Evolutionary conservation across 2,113 vertebrate genomes (phyloP), one percentile per base, ranked within the genome.

Genomic region (Prionailurus bengalensis): DNA sequence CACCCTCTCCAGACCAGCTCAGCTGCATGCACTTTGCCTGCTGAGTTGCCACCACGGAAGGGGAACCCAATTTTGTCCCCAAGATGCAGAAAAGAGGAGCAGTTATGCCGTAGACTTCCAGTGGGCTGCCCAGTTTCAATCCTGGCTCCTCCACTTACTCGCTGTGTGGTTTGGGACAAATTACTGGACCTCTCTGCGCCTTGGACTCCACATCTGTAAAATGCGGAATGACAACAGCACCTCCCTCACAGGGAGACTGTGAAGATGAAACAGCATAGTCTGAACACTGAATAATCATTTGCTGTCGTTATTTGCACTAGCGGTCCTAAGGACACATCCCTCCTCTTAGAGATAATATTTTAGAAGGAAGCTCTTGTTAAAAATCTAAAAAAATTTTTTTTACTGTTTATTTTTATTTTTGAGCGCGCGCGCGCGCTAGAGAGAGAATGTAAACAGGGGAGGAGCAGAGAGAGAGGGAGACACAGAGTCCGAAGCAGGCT

Each of bases 201-300:
- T 61, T 1, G 3, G 42, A 31, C 19, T 21, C 42, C 39, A 36
- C 27, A 14, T 39, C 48, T 78, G 58, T 82, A 63, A 81, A 45
- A 85, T 0, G 16, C 48, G 21, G 8, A 33, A 33, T 48, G 23
- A 16, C 14, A 4, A 0, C 2, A 9, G 25, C 1, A 4, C 45
- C 27, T 91, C 29, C 51, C 11, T 23, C 53, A 2, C 1, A 4
- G 1, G 1, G 65, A 80, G 13, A 45, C 1, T 1, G 17, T 80
- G 27, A 89, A n/a, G 48, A 70, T 7, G 15, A 23, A 12, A 17
- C 14, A 48, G 11, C 36, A 6, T 9, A 0, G 15, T 9, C 29
- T 1, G 25, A 78, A 4, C 19, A 2, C 13, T 8, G 58, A 55
- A 8, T 29, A 7, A 76, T 9, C 71, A 55, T 27, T 21, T 19